These are phyloP conservation scores for Xanthorhoe designata DNA, from an alignment of 2,888 invertebrate genomes.

Conservation along the genomic window DNA sequence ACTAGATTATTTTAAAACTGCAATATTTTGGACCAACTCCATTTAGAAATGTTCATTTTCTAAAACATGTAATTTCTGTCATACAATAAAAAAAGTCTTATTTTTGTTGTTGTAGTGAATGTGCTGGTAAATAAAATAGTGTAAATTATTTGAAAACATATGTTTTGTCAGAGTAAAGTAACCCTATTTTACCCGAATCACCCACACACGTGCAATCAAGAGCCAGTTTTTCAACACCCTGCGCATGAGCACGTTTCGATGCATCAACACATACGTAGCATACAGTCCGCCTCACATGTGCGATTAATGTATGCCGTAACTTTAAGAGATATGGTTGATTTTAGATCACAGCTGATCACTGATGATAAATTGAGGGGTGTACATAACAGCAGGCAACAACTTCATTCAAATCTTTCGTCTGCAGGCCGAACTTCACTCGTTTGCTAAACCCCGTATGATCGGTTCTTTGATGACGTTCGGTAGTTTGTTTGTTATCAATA, in stretches of 20 bases:
- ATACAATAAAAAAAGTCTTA: too few relatives aligned
- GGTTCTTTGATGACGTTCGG: constrained; percentile 71
- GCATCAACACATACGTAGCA: constrained; percentile 52
- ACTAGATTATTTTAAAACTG: too few relatives aligned
- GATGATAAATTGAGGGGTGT: constrained; percentile 1
- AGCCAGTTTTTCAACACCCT: constrained; percentile 51
- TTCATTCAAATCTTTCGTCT: constrained; percentile 72
- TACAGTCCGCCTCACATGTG: constrained; percentile 14
- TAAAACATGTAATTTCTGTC: too few relatives aligned
- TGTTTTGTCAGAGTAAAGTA: neutral
- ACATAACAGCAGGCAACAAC: constrained; percentile 65
- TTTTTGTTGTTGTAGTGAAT: too few relatives aligned
- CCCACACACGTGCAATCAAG: constrained; percentile 50
- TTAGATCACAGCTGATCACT: neutral
- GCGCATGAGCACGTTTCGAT: constrained; percentile 50
- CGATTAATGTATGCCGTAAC: constrained; percentile 3
- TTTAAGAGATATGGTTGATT: constrained; percentile 10
- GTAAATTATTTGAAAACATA: neutral
- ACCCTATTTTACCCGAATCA: constrained; percentile 15
- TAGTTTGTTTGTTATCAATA: constrained; percentile 76
- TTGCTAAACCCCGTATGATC: constrained; percentile 69
- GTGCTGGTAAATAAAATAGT: too few relatives aligned
- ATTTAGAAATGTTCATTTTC: too few relatives aligned
- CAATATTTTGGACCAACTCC: too few relatives aligned
- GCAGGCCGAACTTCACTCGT: constrained; percentile 69